These are phyloP conservation scores for Aphelenchoides fujianensis DNA, from an alignment of 1,140 invertebrate genomes.

Conservation along the genomic window DNA sequence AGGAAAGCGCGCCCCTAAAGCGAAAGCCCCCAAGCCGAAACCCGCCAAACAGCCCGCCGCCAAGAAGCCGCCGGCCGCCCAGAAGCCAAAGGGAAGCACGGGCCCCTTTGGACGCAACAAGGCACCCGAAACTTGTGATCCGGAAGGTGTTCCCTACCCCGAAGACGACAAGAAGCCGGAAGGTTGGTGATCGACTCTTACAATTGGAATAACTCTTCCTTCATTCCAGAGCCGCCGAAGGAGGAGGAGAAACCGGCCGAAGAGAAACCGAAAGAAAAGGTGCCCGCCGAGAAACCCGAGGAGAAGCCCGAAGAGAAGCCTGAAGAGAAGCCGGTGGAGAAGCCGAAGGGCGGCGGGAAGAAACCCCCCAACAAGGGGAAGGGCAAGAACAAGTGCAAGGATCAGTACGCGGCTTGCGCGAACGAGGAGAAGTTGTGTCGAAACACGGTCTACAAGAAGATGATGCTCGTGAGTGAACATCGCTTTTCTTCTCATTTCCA, in stretches of 20 bases:
- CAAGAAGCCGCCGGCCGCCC: background rate
- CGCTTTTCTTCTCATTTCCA: too few relatives aligned
- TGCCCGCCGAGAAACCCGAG: background rate
- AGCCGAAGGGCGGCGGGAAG: background rate
- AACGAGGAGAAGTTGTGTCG: background rate
- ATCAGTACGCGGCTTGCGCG: background rate
- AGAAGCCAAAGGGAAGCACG: too few relatives aligned
- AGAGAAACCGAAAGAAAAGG: background rate
- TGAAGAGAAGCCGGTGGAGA: background rate
- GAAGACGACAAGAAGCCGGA: slow-evolving; percentile 5
- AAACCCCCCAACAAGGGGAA: background rate
- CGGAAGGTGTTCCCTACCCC: background rate
- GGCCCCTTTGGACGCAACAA: too few relatives aligned
- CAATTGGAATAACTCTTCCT: too few relatives aligned
- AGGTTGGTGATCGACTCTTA: too few relatives aligned
- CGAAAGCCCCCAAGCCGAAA: too few relatives aligned
- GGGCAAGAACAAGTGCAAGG: background rate
- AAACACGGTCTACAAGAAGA: background rate
- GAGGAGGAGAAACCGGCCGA: slow-evolving; percentile 63
- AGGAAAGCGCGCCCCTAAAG: too few relatives aligned
- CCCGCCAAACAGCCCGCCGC: too few relatives aligned
- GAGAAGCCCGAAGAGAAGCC: background rate
- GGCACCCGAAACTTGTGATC: too few relatives aligned
- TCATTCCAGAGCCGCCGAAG: background rate
- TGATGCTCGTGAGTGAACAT: background rate